Conservation (phyloP, 2,888 invertebrate species). For the Actias luna region DNA sequence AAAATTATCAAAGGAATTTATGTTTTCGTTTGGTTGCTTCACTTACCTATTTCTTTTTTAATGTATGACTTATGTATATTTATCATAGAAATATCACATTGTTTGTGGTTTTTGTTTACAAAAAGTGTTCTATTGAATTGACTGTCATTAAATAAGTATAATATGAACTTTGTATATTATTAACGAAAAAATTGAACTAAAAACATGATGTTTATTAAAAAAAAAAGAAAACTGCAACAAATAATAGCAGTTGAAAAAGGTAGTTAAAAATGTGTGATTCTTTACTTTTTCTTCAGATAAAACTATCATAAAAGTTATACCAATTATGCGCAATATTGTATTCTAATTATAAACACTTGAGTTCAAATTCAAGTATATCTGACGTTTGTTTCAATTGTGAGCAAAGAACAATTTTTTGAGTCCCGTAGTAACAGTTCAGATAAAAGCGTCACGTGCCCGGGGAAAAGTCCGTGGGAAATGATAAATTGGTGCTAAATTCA, state of each 20-base stretch:
- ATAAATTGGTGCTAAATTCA: conserved; percentile 45
- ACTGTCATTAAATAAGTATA: not conserved
- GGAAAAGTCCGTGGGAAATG: conserved; percentile 49
- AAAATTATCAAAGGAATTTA: not conserved
- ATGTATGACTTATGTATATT: not conserved
- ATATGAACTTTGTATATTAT: not conserved
- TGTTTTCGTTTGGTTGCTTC: conserved; percentile 2
- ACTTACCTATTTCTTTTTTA: not conserved
- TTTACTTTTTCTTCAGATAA: no score
- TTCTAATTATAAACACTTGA: not conserved
- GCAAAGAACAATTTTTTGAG: conserved; percentile 41
- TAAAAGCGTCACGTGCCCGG: conserved; percentile 43
- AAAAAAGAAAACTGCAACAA: no score
- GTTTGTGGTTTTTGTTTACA: not conserved
- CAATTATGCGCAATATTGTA: not conserved
- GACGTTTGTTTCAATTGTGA: conserved; percentile 12
- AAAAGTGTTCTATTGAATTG: not conserved
- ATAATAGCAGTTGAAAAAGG: no score
- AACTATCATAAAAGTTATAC: no score
- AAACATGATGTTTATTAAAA: no score
- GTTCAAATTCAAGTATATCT: not conserved
- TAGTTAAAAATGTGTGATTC: no score
- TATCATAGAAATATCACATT: not conserved
- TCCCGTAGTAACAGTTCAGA: conserved; percentile 33
- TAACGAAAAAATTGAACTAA: no score